Base-by-base conservation (phyloP, 2,888 invertebrate species). In the Apamea monoglypha region DNA sequence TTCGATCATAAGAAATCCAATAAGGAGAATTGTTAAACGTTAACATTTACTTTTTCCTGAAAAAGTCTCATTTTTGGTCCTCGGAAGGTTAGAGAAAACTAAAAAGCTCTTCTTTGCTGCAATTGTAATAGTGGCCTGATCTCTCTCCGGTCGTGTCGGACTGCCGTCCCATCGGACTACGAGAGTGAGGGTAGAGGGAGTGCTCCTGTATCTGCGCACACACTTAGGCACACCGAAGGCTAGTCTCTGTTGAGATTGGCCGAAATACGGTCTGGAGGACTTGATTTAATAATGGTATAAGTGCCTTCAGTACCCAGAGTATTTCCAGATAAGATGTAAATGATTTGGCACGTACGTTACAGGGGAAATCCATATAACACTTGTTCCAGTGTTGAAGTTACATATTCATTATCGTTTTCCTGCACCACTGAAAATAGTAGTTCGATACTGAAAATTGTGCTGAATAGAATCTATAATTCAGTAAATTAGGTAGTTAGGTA, bases 341-440 rank as follows among this genome's bases (percentile, higher is more conserved):
- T 76, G 3, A 59, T 77, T 83, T 56, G 25, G 78, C 59, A 50
- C 50, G 21, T 25, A 47, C 53, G 29, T 29, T 78, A 64, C 18
- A 10, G 67, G 78, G 80, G 36, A 78, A 79, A 36, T 47, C 79
- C 63, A 53, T 18, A 36, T 7, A 10, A 59, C 40, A 85, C 18
- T 21, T 40, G 7, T 18, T 47, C 0, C 59, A 80, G 53, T n/a
- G 5, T 56, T 10, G 63, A 14, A 25, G 14, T 83, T 47, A 56
- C 53, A 12, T 32, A n/a, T 5, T 32, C 53, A 21, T 18, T 40
- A 21, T 14, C 6, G 7, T 70, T 85, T 69, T 44, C 81, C 85
- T 70, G n/a, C 16, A n/a, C n/a, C n/a, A 18, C n/a, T 61, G 14
- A 59, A 64, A 79, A 64, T 64, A 69, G 47, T n/a, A 32, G 50